Conservation (phyloP, 1,140 invertebrate species). For the Gyrodactylus bullatarudis region DNA sequence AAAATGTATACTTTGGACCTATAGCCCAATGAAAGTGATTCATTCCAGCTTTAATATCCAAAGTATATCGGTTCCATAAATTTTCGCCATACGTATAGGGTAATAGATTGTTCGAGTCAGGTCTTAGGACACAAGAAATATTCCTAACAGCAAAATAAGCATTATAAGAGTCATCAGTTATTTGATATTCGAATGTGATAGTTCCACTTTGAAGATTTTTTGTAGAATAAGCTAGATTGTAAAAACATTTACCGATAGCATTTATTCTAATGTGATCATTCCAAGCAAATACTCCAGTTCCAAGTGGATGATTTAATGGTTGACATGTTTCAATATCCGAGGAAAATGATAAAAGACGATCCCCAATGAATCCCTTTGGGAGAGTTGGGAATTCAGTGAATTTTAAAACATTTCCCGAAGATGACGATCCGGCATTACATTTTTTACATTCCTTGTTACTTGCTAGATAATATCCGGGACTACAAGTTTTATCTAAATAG, state of each 20-base stretch:
- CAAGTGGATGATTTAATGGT: background rate
- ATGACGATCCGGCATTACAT: background rate
- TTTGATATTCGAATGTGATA: background rate
- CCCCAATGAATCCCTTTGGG: background rate
- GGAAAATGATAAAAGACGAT: background rate
- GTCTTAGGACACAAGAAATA: background rate
- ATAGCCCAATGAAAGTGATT: background rate
- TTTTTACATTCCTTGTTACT: background rate
- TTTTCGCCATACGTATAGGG: background rate
- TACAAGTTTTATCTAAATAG: background rate
- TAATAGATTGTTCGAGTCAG: background rate
- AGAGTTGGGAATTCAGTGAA: background rate
- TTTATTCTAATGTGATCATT: background rate
- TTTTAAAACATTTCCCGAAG: background rate
- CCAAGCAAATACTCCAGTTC: background rate
- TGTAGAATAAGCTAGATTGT: background rate
- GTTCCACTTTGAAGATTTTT: background rate
- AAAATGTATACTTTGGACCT: background rate
- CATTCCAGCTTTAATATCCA: background rate
- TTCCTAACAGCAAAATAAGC: background rate
- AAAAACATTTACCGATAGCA: background rate
- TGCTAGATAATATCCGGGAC: background rate
- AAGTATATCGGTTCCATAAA: background rate
- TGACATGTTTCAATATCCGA: background rate
- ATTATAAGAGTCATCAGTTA: background rate